These are phyloP conservation scores for Hemaris fuciformis DNA, from an alignment of 2,888 invertebrate species.

Conservation along the genomic window DNA sequence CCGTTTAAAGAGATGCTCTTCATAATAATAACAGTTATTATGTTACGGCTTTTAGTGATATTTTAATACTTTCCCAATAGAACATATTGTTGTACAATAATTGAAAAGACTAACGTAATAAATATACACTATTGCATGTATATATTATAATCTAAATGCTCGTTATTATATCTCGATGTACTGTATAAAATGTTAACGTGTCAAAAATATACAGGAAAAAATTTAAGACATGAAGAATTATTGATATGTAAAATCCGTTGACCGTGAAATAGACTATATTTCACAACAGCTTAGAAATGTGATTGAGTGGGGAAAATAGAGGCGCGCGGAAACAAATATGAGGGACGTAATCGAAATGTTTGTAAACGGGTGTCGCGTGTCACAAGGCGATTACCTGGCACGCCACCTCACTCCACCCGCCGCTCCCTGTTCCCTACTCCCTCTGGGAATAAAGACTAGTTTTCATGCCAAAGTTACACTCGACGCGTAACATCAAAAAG, in stretches of 20 bases:
- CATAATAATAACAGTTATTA: conserved; percentile 17
- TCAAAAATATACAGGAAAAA: background rate
- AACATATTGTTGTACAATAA: background rate
- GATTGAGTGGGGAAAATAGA: conserved; percentile 59
- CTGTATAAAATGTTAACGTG: background rate
- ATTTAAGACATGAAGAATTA: background rate
- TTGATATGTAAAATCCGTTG: background rate
- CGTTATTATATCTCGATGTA: no score
- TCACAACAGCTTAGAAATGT: conserved; percentile 30
- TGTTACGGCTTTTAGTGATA: conserved; percentile 14
- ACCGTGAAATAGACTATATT: conserved; percentile 19
- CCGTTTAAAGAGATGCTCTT: conserved; percentile 22
- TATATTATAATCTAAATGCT: no score
- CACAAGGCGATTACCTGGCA: conserved; percentile 59
- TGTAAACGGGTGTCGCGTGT: conserved; percentile 75
- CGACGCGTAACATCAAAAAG: conserved; percentile 21
- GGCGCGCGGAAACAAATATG: conserved; percentile 67
- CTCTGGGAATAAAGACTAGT: conserved; percentile 36
- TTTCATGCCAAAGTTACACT: conserved; percentile 34
- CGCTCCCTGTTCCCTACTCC: conserved; percentile 27
- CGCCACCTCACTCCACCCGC: conserved; percentile 32
- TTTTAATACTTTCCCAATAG: background rate
- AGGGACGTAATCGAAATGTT: conserved; percentile 75
- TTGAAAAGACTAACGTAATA: background rate
- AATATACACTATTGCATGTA: background rate